A percentile compares a stretch with the other conserved stretches of the same genome.
These are phyloP conservation scores for Drosophila anceps DNA, from an alignment of 2,888 invertebrate species.

Conservation along the genomic window DNA sequence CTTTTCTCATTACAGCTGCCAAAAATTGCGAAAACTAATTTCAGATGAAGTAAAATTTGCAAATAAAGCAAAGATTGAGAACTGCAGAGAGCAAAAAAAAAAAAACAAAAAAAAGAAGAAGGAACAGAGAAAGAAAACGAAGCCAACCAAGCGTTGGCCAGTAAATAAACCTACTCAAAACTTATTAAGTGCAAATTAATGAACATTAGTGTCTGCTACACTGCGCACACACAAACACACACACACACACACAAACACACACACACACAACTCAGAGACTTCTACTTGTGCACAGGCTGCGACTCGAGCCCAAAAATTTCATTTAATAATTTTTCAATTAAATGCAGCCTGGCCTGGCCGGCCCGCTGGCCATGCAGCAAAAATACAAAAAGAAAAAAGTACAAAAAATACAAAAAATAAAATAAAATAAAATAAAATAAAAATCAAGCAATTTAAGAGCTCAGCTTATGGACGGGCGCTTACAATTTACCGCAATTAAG, in stretches of 20 bases:
- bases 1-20: conserved; percentile 25
- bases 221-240: conserved; percentile 34
- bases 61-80: conserved; percentile 44
- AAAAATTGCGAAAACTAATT: conserved; percentile 74
- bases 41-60: conserved; percentile 55
- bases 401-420: conserved; percentile 19
- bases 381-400: not conserved
- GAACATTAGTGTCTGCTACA: conserved; percentile 72
- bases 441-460: conserved; percentile 36
- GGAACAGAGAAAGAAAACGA: not conserved
- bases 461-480: conserved; percentile 33
- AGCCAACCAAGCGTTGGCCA: conserved; percentile 26
- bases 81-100: not conserved
- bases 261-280: no score
- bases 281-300: conserved; percentile 35
- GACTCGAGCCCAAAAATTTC: conserved; percentile 62
- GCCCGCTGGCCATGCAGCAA: conserved; percentile 50
- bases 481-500: conserved; percentile 75
- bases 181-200: conserved; percentile 81
- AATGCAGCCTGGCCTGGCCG: conserved; percentile 70
- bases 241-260: conserved; percentile 21
- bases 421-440: not conserved
- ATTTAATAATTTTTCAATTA: conserved; percentile 81
- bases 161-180: conserved; percentile 72
- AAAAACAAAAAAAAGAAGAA: conserved; percentile 15